Evolutionary conservation across 2,888 invertebrate species (phyloP).

Genomic region (Synanthedon vespiformis): DNA sequence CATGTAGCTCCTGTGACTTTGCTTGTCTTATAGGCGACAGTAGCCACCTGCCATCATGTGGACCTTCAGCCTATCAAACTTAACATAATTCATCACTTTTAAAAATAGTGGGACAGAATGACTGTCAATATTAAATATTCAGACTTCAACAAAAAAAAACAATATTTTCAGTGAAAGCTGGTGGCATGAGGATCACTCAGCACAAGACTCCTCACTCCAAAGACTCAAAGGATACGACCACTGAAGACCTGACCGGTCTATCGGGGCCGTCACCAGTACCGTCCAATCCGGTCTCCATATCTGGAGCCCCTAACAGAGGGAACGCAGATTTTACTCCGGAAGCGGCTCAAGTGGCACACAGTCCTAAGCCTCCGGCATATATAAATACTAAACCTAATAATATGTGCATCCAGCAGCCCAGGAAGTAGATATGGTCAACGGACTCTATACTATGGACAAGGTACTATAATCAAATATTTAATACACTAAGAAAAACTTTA

Average conservation of each 20-base stretch:
- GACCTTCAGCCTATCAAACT: no score
- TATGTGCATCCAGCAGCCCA: conserved; percentile 81
- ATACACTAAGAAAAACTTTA: no score
- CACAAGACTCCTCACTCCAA: conserved; percentile 80
- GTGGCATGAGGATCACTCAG: conserved; percentile 92
- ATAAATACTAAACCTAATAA: conserved; percentile 71
- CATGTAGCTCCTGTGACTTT: no score
- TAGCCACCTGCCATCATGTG: no score
- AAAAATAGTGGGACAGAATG: no score
- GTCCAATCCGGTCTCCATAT: conserved; percentile 79
- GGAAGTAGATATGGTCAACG: conserved; percentile 74
- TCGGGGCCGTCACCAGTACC: conserved; percentile 81
- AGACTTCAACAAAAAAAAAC: background rate
- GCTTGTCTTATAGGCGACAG: no score
- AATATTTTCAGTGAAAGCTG: conserved; percentile 81
- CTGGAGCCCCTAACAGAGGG: conserved; percentile 84
- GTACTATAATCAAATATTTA: no score
- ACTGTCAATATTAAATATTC: no score
- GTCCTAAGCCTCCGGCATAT: conserved; percentile 80
- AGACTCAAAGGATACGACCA: conserved; percentile 72
- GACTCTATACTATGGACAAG: no score
- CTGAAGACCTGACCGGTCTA: conserved; percentile 79
- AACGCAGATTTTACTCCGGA: conserved; percentile 91
- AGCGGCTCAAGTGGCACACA: conserved; percentile 87
- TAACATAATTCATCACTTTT: no score